Evolutionary conservation across 2,888 invertebrate genomes (phyloP).

Genomic region (Orthosia incerta): DNA sequence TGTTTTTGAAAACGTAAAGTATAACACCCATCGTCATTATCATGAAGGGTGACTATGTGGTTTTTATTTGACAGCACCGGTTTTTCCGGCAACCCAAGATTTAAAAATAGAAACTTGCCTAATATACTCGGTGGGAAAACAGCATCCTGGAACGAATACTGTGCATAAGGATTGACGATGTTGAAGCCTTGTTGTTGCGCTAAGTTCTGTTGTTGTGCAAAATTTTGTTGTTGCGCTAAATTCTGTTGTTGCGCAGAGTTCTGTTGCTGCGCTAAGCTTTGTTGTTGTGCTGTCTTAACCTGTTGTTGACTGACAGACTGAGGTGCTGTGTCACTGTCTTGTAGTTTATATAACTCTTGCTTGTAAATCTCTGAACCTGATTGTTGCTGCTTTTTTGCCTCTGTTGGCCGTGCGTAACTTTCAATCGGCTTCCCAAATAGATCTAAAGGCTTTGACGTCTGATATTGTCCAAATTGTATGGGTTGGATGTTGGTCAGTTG

Average conservation of each 20-base stretch:
- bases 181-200: slow-evolving; percentile 81
- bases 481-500: slow-evolving; percentile 84
- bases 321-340: slow-evolving; percentile 83
- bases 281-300: slow-evolving; percentile 80
- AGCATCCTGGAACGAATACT: slow-evolving; percentile 83
- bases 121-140: slow-evolving; percentile 84
- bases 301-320: slow-evolving; percentile 83
- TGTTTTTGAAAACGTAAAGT: background rate
- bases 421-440: slow-evolving; percentile 83
- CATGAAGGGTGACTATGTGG: background rate
- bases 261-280: background rate
- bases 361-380: slow-evolving; percentile 82
- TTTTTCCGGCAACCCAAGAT: background rate
- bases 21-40: background rate
- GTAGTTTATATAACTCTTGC: slow-evolving; percentile 85
- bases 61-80: background rate
- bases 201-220: background rate
- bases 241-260: background rate
- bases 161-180: slow-evolving; percentile 77
- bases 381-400: slow-evolving; percentile 73
- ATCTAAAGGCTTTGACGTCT: slow-evolving; percentile 80
- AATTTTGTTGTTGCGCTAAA: background rate
- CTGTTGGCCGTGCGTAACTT: slow-evolving; percentile 77
- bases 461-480: slow-evolving; percentile 84
- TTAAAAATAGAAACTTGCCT: slow-evolving; percentile 75